Base-by-base conservation (phyloP, 2,888 invertebrate species). In the Machimus atricapillus region DNA sequence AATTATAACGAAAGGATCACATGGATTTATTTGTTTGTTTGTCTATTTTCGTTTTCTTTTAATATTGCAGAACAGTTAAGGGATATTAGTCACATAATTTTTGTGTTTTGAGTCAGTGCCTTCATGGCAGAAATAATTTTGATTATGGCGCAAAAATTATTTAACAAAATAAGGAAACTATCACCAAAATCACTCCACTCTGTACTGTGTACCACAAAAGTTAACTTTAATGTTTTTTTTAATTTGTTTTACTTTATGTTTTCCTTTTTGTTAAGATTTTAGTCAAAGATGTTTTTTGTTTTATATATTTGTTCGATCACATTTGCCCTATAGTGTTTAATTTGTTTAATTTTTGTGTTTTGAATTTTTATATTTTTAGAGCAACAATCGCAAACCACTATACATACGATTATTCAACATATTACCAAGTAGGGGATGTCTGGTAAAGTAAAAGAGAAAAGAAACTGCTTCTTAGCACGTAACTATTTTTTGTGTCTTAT, bases 341-440 rank as follows among this genome's bases (percentile, higher is more conserved):
- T 5, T 23, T 66, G 9, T 52, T 9, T 23, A 5, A 12, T 66
- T 19, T 27, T 14, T 66, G 23, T 66, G n/a, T 27, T 27, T 58
- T 37, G 23, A 37, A 58, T 66, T 40, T n/a, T 82, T 40, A 7
- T 81, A 0, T 27, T 56, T 82, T 37, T 56, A 74, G 52, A 73
- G 40, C 52, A 74, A 85, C 74, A 74, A 46, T 56, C 46, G 46
- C 85, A 85, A 85, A 85, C 74, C 43, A 46, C 46, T 85, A 85
- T 85, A 85, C 74, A 52, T 74, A 85, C 85, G 85, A 74, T 46
- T 85, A 74, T 43, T 85, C 43, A 83, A 85, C 85, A 85, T 85
- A 85, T 85, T 85, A 85, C 46, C 85, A 83, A 74, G 74, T 85
- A 74, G 85, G 85, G 74, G 73, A 85, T 74, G 85, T 31, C 14